These are phyloP conservation scores for Ectemnius cavifrons DNA, from an alignment of 2,888 invertebrate genomes.

Conservation along the genomic window DNA sequence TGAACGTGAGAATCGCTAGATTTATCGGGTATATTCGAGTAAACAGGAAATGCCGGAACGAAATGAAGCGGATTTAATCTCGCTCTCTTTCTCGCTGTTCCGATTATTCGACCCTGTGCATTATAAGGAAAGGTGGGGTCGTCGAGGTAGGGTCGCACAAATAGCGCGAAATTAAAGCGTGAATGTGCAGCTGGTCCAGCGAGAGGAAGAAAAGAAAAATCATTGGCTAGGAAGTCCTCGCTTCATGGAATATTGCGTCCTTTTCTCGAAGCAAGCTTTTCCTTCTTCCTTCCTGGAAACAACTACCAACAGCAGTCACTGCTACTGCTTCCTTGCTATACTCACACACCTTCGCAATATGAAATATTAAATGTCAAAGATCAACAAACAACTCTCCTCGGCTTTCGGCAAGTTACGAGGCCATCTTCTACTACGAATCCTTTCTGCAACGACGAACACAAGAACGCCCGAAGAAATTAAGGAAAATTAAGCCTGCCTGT, in stretches of 20 bases:
- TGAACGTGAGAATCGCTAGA: background rate
- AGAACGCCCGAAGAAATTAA: no score
- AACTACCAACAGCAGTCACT: background rate
- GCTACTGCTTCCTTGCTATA: no score
- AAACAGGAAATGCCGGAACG: background rate
- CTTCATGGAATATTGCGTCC: background rate
- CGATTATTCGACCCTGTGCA: background rate
- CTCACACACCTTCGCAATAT: no score
- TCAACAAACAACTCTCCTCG: no score
- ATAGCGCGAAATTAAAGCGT: slow-evolving; percentile 1
- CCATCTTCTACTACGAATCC: no score
- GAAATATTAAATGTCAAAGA: no score
- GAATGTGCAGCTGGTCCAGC: background rate
- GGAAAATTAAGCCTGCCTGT: no score
- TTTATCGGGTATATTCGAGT: background rate
- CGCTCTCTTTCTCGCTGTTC: slow-evolving; percentile 1
- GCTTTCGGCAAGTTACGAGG: no score
- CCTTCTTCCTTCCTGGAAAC: background rate
- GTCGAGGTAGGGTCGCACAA: background rate
- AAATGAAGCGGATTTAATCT: background rate
- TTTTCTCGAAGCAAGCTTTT: background rate
- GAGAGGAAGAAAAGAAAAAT: background rate
- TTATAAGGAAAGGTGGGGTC: no score
- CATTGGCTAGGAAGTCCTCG: background rate
- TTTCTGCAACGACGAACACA: no score